Conservation (phyloP, 2,888 invertebrate genomes). For the Catocala fraxini region DNA sequence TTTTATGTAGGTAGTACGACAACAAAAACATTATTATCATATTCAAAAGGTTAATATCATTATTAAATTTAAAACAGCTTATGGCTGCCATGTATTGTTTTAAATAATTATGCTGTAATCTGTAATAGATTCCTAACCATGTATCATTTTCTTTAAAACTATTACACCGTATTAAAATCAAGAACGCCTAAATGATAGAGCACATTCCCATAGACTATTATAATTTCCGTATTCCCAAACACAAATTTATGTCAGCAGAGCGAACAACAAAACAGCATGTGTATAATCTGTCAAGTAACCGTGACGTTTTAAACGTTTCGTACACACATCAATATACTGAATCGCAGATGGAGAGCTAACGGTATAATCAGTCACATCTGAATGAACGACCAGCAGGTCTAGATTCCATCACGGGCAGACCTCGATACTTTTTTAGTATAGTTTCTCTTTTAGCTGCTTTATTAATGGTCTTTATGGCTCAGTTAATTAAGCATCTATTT, state of each 20-base stretch:
- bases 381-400: conserved; percentile 63
- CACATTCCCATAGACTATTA: not conserved
- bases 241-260: conserved; percentile 30
- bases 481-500: conserved; percentile 56
- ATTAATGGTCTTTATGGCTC: conserved; percentile 56
- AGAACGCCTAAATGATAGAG: conserved; percentile 1
- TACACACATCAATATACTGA: conserved; percentile 38
- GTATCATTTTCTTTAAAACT: not conserved
- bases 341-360: conserved; percentile 43
- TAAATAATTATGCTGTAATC: too few relatives aligned
- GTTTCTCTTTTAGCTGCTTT: conserved; percentile 73
- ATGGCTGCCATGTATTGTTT: too few relatives aligned
- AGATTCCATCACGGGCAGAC: conserved; percentile 70
- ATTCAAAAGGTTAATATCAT: too few relatives aligned
- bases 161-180: not conserved
- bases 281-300: conserved; percentile 32
- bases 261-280: conserved; percentile 14
- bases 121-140: too few relatives aligned
- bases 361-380: conserved; percentile 63
- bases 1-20: too few relatives aligned
- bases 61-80: too few relatives aligned
- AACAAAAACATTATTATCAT: too few relatives aligned
- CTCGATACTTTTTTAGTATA: conserved; percentile 72
- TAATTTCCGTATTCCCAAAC: conserved; percentile 1
- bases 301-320: conserved; percentile 37